Evolutionary conservation across 2,113 vertebrate genomes (phyloP).

Genomic region (Ancistrus triradiatus): DNA sequence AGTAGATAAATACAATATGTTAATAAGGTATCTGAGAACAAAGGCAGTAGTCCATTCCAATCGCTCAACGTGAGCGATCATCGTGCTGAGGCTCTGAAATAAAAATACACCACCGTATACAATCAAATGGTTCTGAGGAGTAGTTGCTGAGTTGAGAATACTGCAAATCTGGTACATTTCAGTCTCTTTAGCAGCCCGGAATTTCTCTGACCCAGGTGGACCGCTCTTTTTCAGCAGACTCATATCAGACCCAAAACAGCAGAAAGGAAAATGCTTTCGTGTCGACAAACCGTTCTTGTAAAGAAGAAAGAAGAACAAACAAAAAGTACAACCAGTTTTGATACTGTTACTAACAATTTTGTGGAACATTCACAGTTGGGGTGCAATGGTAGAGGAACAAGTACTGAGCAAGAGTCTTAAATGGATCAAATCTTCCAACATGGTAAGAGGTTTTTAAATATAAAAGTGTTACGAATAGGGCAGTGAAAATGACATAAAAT

Average conservation of each 20-base stretch:
- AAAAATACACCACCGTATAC: background rate
- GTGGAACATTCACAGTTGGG: background rate
- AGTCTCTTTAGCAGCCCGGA: background rate
- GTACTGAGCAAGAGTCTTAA: background rate
- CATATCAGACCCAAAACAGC: background rate
- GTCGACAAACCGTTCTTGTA: no score
- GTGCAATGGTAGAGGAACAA: background rate
- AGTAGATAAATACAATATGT: constrained; percentile 28
- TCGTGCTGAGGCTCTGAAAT: background rate
- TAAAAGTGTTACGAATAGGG: no score
- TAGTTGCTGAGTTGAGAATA: background rate
- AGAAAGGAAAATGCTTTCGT: background rate
- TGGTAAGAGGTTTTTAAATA: no score
- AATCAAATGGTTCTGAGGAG: constrained; percentile 27
- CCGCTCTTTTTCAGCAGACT: background rate
- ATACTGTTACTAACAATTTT: background rate
- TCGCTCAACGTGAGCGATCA: constrained; percentile 9
- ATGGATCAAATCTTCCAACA: no score
- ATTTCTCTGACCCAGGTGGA: background rate
- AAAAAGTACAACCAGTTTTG: background rate
- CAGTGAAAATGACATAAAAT: no score
- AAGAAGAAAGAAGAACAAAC: no score
- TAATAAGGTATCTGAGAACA: constrained; percentile 37
- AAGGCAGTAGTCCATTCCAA: constrained; percentile 25
- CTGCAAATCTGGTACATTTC: no score